Percentiles rank a stretch among this genome's conserved stretches.
These are phyloP conservation scores for Ceratotherium simum DNA, from an alignment of 2,113 vertebrate genomes.

Conservation along the genomic window DNA sequence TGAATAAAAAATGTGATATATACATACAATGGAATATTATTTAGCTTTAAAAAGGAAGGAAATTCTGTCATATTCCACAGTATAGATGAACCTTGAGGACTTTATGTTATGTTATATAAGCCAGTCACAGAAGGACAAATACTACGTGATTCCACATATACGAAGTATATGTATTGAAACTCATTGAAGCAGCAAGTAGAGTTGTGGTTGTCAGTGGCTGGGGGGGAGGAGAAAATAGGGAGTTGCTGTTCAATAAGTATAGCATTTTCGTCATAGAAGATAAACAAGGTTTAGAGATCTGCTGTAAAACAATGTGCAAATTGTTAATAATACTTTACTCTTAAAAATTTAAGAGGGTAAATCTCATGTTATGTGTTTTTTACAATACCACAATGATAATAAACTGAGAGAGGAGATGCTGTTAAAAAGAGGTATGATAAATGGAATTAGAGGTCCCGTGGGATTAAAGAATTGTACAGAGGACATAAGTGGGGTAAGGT, in stretches of 20 bases:
- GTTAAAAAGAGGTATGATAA: not conserved
- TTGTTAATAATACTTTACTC: not conserved
- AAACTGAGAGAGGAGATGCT: fast-evolving
- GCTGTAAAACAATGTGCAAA: not conserved
- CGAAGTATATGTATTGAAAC: not conserved
- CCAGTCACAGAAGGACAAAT: not conserved
- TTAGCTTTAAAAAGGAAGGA: not conserved
- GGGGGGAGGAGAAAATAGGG: not conserved
- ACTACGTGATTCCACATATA: not conserved
- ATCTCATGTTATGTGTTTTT: not conserved
- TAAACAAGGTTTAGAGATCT: not conserved
- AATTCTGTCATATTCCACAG: not conserved
- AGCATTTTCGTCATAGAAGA: not conserved
- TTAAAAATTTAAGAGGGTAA: not conserved
- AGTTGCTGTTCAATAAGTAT: not conserved
- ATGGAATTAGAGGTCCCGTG: not conserved
- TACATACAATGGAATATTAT: not conserved
- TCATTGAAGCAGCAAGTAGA: not conserved
- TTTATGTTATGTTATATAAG: not conserved
- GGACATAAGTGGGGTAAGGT: not conserved
- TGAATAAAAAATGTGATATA: not conserved
- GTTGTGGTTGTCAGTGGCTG: not conserved
- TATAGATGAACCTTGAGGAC: not conserved
- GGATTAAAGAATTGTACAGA: not conserved
- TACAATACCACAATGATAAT: not conserved